These are phyloP conservation scores for Candidula unifasciata DNA, from an alignment of 2,888 invertebrate genomes.

Conservation along the genomic window DNA sequence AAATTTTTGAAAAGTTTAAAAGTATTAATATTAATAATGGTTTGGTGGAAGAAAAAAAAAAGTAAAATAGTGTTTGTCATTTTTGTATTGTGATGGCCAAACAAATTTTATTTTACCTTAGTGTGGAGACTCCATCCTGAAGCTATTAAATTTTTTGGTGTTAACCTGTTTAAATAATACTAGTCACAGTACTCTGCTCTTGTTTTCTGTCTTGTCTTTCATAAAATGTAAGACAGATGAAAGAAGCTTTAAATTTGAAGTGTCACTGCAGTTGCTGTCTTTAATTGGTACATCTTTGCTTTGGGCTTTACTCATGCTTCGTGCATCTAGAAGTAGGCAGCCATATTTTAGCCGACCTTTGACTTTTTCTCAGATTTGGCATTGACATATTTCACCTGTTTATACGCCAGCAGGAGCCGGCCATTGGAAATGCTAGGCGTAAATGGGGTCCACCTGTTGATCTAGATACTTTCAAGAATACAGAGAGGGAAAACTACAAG, in stretches of 20 bases:
- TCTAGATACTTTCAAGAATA: constrained; percentile 19
- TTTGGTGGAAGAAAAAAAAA: too few relatives aligned
- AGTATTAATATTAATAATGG: too few relatives aligned
- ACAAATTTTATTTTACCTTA: neutral
- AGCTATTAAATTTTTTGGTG: neutral
- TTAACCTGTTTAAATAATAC: neutral
- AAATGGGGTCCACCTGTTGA: constrained; percentile 46
- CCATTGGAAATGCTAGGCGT: constrained; percentile 28
- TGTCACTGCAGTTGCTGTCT: neutral
- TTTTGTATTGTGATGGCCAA: neutral
- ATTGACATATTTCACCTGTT: neutral
- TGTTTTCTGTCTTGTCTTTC: neutral
- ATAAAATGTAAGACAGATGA: neutral
- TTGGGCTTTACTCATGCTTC: neutral
- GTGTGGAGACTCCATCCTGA: neutral
- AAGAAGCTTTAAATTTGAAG: neutral
- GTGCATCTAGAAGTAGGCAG: neutral
- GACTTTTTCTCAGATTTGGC: neutral
- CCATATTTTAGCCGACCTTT: neutral
- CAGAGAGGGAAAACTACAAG: constrained; percentile 44
- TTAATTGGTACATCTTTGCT: neutral
- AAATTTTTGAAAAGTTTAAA: too few relatives aligned
- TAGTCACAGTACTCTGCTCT: neutral
- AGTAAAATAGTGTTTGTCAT: too few relatives aligned
- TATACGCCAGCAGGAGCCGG: constrained; percentile 30